Base-by-base conservation (phyloP, 2,888 invertebrate species). In the Amphipyra berbera region DNA sequence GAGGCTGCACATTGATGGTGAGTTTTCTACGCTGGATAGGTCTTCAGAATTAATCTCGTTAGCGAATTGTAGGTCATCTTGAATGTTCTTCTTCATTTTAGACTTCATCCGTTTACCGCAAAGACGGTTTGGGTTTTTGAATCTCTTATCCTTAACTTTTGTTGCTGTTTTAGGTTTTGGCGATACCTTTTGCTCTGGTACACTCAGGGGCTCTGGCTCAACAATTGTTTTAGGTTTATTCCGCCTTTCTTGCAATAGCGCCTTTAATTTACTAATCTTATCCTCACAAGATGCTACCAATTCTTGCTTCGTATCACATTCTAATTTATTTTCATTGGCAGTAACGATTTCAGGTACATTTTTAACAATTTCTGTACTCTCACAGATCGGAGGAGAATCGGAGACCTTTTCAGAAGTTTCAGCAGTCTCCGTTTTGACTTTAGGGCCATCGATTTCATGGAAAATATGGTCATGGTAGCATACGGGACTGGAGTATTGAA, bases 261-360 rank as follows among this genome's bases (percentile, higher is more conserved):
- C 85, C 66, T 93, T 93, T 13, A 94, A 68, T 71, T 84, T 86
- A n/a, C 74, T 86, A 10, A 94, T 67, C 78, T 94, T 94, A 50
- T 92, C 92, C 66, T 94, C 93, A 52, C 94, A 94, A 0, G 90
- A 84, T 9, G 85, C 73, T 0, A 93, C 85, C 13, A 91, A 65
- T 67, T 89, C 77, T 12, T 76, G 56, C 63, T 83, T 85, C 6
- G 37, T 60, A 30, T 68, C 65, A 55, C 14, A 44, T 40, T 62
- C 45, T 72, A 66, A 50, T 21, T 62, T 57, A 55, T n/a, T 63
- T 42, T 58, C 61, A 56, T 37, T 53, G 27, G 47, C 10, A 15
- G 66, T 57, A 15, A 44, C 46, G 41, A 30, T 58, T 42, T 79
- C 66, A 63, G 68, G 73, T 75, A 77, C 78, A 45, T 56, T 76